These are phyloP conservation scores for Procavia capensis DNA, from an alignment of 2,113 vertebrate genomes.

Conservation along the genomic window DNA sequence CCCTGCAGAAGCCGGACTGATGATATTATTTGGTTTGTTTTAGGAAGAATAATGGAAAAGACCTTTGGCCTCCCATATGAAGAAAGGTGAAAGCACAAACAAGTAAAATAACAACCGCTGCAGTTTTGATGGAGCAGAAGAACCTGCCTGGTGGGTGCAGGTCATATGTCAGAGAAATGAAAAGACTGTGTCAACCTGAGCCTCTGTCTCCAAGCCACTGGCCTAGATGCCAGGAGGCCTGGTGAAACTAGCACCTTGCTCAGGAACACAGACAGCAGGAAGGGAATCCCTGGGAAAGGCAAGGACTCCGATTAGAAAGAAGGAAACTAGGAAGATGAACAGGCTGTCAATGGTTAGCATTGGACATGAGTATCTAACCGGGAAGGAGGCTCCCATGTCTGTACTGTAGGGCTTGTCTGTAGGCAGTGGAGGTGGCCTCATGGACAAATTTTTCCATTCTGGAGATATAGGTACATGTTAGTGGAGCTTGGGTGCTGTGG, in stretches of 20 bases:
- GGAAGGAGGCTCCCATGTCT: neutral
- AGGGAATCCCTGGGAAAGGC: neutral
- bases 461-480: neutral
- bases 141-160: neutral
- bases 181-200: neutral
- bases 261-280: neutral
- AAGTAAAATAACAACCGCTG: conserved; percentile 4
- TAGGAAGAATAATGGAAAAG: conserved; percentile 70
- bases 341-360: neutral
- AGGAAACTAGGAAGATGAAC: neutral
- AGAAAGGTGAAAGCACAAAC: conserved; percentile 29
- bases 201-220: neutral
- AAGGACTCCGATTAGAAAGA: neutral
- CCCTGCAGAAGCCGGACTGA: conserved; percentile 43
- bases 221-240: neutral
- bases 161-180: conserved; percentile 31
- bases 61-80: conserved; percentile 42
- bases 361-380: neutral
- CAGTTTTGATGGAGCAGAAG: neutral
- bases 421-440: neutral
- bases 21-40: conserved; percentile 71
- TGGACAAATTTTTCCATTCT: neutral
- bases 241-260: neutral
- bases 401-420: neutral
- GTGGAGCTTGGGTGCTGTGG: neutral